phyloP scores from a whole-genome alignment of 2,888 invertebrate species.

The Meta bourneti region DNA sequence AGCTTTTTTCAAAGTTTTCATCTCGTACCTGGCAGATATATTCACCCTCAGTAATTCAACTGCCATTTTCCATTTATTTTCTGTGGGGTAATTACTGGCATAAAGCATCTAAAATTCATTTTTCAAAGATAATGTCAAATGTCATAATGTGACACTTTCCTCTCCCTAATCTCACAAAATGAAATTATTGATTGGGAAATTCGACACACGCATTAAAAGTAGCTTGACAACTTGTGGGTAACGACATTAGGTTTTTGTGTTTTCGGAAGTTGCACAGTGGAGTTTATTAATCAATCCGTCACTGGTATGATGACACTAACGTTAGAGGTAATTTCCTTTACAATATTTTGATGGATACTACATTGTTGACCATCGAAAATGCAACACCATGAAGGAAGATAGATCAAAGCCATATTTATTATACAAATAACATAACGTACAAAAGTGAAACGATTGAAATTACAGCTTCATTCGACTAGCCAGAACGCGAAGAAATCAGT shows the following conservation, averaged over 20 bases:
- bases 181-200: background rate
- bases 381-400: no score
- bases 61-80: background rate
- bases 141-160: background rate
- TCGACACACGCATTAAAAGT: background rate
- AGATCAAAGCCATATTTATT: no score
- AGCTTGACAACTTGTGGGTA: background rate
- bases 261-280: background rate
- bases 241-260: background rate
- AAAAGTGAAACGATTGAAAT: no score
- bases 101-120: background rate
- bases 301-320: background rate
- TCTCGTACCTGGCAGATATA: background rate
- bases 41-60: background rate
- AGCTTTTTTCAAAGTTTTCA: background rate
- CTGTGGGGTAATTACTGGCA: background rate
- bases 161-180: background rate
- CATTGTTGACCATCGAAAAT: no score
- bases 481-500: no score
- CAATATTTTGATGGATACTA: no score
- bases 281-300: background rate
- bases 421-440: no score
- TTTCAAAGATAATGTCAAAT: background rate
- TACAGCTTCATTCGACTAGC: no score
- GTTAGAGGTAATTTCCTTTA: no score